Conservation (phyloP, 2,888 invertebrate genomes). For the Coleophora flavipennella region DNA sequence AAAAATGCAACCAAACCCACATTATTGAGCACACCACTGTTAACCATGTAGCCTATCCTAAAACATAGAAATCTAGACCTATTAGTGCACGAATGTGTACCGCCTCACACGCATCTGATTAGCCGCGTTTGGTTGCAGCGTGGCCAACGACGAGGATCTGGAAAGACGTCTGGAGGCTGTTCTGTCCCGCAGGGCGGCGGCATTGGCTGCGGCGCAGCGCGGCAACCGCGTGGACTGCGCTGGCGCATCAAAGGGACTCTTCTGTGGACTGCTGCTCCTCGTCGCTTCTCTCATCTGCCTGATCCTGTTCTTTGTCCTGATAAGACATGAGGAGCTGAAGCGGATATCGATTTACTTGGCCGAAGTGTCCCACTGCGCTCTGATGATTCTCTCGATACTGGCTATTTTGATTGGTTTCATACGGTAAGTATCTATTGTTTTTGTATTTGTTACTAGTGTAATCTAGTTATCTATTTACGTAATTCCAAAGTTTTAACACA, state of each 20-base stretch:
- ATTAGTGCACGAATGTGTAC: constrained; percentile 1
- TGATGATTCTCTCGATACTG: constrained; percentile 90
- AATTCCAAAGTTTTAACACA: no score
- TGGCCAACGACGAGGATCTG: constrained; percentile 83
- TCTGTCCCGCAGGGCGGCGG: constrained; percentile 89
- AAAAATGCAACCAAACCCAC: neutral
- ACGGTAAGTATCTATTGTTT: constrained; percentile 77
- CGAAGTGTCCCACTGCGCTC: constrained; percentile 90
- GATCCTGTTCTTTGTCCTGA: constrained; percentile 95
- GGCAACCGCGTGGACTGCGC: constrained; percentile 94
- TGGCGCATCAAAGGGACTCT: constrained; percentile 93
- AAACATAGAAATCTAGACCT: neutral
- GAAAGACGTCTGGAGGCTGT: constrained; percentile 91
- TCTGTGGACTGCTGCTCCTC: constrained; percentile 90
- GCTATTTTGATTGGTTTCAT: constrained; percentile 94
- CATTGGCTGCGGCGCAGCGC: constrained; percentile 85
- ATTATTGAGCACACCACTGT: neutral
- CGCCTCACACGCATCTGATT: constrained; percentile 32
- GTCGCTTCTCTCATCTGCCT: constrained; percentile 93
- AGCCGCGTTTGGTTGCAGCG: constrained; percentile 67
- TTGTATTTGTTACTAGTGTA: constrained; percentile 16
- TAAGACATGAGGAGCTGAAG: constrained; percentile 86
- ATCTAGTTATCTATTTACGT: no score
- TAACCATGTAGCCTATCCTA: neutral
- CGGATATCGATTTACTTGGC: constrained; percentile 91